Evolutionary conservation across 2,113 vertebrate genomes (phyloP).

Genomic region (Saccopteryx bilineata): DNA sequence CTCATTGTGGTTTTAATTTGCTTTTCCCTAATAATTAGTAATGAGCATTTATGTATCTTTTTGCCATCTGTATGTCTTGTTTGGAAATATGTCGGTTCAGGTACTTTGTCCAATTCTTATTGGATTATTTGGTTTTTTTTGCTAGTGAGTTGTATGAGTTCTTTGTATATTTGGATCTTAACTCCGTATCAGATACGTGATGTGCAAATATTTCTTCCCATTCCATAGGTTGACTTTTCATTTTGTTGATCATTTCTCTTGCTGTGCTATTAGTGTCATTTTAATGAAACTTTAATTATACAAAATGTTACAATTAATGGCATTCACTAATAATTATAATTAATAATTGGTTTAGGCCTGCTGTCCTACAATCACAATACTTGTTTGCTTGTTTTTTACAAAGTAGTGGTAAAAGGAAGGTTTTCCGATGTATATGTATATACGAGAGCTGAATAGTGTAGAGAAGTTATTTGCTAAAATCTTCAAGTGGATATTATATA

Average conservation of each 20-base stretch:
- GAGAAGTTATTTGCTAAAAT: background rate
- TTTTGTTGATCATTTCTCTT: background rate
- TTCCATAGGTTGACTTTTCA: background rate
- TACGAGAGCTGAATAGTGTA: background rate
- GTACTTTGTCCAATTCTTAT: background rate
- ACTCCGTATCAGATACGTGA: background rate
- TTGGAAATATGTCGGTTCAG: background rate
- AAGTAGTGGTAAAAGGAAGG: background rate
- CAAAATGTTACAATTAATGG: constrained; percentile 38
- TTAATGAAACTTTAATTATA: constrained; percentile 45
- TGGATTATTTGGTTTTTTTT: background rate
- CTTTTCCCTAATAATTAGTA: background rate
- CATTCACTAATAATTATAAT: background rate
- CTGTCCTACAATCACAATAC: background rate
- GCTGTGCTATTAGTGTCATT: background rate
- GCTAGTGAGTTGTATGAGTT: background rate
- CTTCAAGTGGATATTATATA: background rate
- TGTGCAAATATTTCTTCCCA: background rate
- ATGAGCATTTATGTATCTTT: background rate
- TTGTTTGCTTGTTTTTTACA: constrained; percentile 29
- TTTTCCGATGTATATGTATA: background rate
- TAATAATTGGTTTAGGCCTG: background rate
- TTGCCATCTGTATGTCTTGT: background rate
- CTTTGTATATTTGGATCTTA: background rate
- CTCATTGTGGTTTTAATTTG: background rate